Conservation (phyloP, 2,888 invertebrate genomes). For the Chorisops tibialis region DNA sequence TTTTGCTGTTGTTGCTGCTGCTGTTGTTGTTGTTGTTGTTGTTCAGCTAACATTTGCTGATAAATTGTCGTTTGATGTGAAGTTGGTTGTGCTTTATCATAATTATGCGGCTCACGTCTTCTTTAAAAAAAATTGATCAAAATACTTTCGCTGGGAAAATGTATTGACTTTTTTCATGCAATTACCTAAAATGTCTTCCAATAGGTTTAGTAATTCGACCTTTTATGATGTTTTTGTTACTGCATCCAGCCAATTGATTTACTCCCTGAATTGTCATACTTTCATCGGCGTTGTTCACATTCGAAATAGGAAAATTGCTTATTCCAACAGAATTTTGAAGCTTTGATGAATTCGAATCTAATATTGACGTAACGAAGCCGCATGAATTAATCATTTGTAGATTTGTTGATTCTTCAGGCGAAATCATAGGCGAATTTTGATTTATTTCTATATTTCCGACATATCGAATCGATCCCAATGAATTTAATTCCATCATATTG, state of each 20-base stretch:
- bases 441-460: constrained; percentile 35
- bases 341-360: constrained; percentile 18
- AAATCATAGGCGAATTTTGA: constrained; percentile 10
- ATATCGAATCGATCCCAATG: constrained; percentile 42
- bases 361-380: constrained; percentile 24
- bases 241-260: constrained; percentile 33
- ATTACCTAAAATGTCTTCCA: constrained; percentile 43
- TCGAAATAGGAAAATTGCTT: constrained; percentile 19
- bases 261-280: neutral
- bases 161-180: too few relatives aligned
- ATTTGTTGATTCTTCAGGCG: constrained; percentile 12
- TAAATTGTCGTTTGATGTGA: constrained; percentile 52
- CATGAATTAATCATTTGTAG: constrained; percentile 11
- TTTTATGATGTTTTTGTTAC: constrained; percentile 45
- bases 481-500: constrained; percentile 49
- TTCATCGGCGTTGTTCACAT: neutral
- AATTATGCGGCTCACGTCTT: constrained; percentile 52
- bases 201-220: constrained; percentile 48
- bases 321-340: constrained; percentile 19
- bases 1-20: constrained; percentile 36
- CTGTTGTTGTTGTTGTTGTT: constrained; percentile 43
- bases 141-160: too few relatives aligned
- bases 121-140: constrained; percentile 27
- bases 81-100: constrained; percentile 53
- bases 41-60: constrained; percentile 52